Base-by-base conservation (phyloP, 1,140 invertebrate species). In the Thaumatotibia leucotreta region DNA sequence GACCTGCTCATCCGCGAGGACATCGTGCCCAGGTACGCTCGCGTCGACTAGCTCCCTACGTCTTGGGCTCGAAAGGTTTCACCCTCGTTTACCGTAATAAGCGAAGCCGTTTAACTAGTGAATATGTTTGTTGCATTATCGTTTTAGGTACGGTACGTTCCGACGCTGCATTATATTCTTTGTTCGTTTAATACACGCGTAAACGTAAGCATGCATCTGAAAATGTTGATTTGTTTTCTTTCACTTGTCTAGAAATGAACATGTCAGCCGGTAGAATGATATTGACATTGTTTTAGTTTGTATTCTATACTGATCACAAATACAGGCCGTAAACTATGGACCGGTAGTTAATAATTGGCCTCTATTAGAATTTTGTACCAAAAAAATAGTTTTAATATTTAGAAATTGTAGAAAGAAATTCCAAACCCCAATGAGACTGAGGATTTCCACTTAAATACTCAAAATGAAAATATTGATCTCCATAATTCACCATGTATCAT, bases 1-100 rank as follows among this genome's bases (percentile, higher is more conserved):
- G 94, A 95, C 58, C 94, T 94, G 70, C 96, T 96, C 93, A 95
- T 95, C 67, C 90, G 92, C 10, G 93, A 96, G 63, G 92, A 95
- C 72, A 92, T 97, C 66, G 95, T 95, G 31, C 95, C 95, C 6
- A 88, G 92, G 33, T 95, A 94, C 76, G 95, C 94, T 63, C 86
- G 88, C 61, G 73, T 89, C 50, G 91, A 92, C 74, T 92, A 89
- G 52, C n/a, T 9, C 23, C 4, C 49, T 4, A 39, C 2, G 22
- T 52, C 32, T 33, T 3, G 32, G 10, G 10, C 10, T 33, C 32
- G 10, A n/a, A n/a, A 11, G 32, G 32, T 3, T 33, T n/a, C 32
- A 33, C n/a, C n/a, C n/a, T n/a, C n/a, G n/a, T n/a, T n/a, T n/a
- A n/a, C n/a, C n/a, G n/a, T n/a, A n/a, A n/a, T n/a, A n/a, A n/a